Percentiles rank a stretch among this genome's conserved stretches.
Conservation (phyloP, 2,888 invertebrate species). For the Xylota sylvarum region DNA sequence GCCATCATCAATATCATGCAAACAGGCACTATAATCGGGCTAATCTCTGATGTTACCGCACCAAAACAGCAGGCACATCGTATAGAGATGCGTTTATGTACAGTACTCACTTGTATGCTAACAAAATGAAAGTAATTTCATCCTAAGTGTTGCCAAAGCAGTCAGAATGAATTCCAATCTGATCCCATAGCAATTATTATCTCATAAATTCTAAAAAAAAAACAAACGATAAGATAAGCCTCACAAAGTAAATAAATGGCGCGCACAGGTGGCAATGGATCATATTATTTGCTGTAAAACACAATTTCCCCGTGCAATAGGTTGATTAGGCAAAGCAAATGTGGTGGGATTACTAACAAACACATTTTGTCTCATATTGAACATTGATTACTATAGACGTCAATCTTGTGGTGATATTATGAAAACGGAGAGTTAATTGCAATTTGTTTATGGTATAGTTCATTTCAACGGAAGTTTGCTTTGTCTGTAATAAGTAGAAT, state of each 20-base stretch:
- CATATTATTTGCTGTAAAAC: slow-evolving; percentile 6
- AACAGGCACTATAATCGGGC: neutral
- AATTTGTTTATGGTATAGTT: slow-evolving; percentile 12
- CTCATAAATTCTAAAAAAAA: neutral
- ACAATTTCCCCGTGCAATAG: neutral
- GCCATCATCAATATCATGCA: neutral
- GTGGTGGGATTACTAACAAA: neutral
- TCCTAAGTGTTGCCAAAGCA: slow-evolving; percentile 4
- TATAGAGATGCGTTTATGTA: neutral
- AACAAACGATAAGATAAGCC: slow-evolving; percentile 7
- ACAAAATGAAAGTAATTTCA: neutral
- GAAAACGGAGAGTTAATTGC: neutral
- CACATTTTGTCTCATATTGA: neutral
- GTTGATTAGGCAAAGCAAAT: neutral
- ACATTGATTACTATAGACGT: slow-evolving; percentile 12
- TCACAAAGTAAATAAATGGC: neutral
- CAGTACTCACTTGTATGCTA: neutral
- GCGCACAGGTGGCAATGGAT: slow-evolving; percentile 7
- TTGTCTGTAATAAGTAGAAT: neutral
- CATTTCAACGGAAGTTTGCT: slow-evolving; percentile 1
- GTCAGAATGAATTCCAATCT: neutral
- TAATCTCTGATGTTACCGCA: neutral
- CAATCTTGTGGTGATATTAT: neutral
- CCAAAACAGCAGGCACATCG: neutral
- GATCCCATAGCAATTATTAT: slow-evolving; percentile 5